Percentiles rank a stretch among this genome's conserved stretches.
Conservation (phyloP, 2,113 vertebrate genomes). For the Willisornis vidua region DNA sequence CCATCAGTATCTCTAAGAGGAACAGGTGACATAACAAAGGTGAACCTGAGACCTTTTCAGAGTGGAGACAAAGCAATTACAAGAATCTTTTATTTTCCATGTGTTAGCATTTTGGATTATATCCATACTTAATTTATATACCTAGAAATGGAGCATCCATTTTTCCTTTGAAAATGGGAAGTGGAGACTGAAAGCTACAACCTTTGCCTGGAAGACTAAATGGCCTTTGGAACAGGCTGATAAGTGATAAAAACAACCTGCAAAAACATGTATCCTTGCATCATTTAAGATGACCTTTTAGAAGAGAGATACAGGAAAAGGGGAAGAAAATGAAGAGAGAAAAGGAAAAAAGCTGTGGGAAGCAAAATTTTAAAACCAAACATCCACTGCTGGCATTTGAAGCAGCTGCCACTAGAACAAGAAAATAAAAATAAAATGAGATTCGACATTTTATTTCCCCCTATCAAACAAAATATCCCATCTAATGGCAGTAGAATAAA, state of each 20-base stretch:
- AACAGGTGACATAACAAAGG: constrained; percentile 43
- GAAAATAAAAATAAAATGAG: constrained; percentile 71
- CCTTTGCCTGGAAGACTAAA: constrained; percentile 51
- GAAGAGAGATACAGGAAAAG: constrained; percentile 5
- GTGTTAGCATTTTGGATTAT: constrained; percentile 41
- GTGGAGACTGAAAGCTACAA: constrained; percentile 38
- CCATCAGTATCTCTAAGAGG: constrained; percentile 50
- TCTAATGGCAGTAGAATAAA: constrained; percentile 76
- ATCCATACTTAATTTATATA: constrained; percentile 35
- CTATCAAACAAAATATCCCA: constrained; percentile 74
- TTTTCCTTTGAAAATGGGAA: constrained; percentile 44
- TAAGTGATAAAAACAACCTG: constrained; percentile 54
- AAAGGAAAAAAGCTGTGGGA: background rate
- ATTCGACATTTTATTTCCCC: constrained; percentile 63
- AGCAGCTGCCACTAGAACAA: background rate
- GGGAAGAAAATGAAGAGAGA: background rate
- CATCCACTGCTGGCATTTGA: constrained; percentile 3
- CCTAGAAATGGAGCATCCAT: background rate
- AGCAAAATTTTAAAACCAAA: constrained; percentile 38
- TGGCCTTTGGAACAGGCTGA: constrained; percentile 27
- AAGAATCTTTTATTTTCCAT: constrained; percentile 12
- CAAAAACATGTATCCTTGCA: constrained; percentile 55
- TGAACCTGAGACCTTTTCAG: constrained; percentile 37
- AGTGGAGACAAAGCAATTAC: constrained; percentile 54
- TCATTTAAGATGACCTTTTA: constrained; percentile 68